Base-by-base conservation (phyloP, 2,113 vertebrate species). In the Orycteropus afer region DNA sequence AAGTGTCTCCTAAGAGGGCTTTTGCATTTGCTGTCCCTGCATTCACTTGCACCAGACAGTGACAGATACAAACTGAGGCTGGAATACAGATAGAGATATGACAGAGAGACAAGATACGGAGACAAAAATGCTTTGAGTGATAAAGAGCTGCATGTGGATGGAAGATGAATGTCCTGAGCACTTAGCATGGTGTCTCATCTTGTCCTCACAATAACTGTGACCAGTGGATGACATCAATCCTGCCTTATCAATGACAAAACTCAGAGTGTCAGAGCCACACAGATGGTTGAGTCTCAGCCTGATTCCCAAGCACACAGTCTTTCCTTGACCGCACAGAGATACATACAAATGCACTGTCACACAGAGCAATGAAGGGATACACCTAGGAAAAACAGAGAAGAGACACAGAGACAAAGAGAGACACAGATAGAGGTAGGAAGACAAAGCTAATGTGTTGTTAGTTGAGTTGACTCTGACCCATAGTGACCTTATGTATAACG, bases 351-450 rank as follows among this genome's bases (percentile, higher is more conserved):
- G 23, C 18, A 57, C 3, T 67, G 65, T n/a, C 15, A 23, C 2
- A 11, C 18, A 6, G 34, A n/a, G 14, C 69, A 27, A 7, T 15
- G 17, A 32, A 55, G 42, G 34, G 80, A 34, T 20, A 14, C 12
- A 1, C 0, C 8, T 0, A 1, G 57, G 3, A 17, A 22, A 20
- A 71, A 18, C n/a, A 13, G 27, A 13, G 42, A 12, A 27, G 1
- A 22, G 27, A 18, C 63, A 51, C 27, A 5, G 55, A 27, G 22
- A 69, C 27, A 73, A 37, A 53, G 12, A 63, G 27, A 45, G 42
- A 37, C 0, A 40, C 34, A 17, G 47, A 61, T 12, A n/a, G 65
- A 51, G 65, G n/a, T 0, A 11, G 3, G 32, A 77, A 77, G 59
- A 69, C 81, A 12, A 15, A 27, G 47, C 18, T 32, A 34, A 5